Evolutionary conservation across 2,797 vertebrate genomes (phyloP).

Genomic region (Mergus octosetaceus): DNA sequence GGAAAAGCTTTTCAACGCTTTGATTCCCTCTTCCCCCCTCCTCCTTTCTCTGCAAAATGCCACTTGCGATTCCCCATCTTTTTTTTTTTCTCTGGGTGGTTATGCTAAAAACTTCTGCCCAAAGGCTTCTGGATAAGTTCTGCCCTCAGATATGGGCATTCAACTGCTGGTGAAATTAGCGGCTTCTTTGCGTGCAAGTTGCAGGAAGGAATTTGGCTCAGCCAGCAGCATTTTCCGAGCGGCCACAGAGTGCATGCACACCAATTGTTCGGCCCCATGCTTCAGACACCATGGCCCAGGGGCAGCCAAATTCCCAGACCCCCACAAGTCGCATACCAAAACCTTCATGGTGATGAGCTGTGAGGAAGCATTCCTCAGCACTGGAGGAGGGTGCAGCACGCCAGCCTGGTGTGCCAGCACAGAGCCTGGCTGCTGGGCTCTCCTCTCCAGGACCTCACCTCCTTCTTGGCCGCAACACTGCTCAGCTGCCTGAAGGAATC

Average conservation of each 20-base stretch:
- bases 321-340: not conserved
- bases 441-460: not conserved
- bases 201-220: conserved; percentile 22
- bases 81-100: not conserved
- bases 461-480: not conserved
- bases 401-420: not conserved
- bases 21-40: not conserved
- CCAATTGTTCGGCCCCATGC: not conserved
- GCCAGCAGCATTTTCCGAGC: not conserved
- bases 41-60: not conserved
- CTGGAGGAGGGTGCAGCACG: not conserved
- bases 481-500: not conserved
- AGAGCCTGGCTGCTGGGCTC: not conserved
- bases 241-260: not conserved
- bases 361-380: not conserved
- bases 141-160: not conserved
- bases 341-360: not conserved
- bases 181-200: not conserved
- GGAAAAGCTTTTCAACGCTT: not conserved
- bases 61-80: not conserved
- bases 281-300: not conserved
- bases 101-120: conserved; percentile 2
- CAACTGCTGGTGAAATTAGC: conserved; percentile 9
- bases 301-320: not conserved
- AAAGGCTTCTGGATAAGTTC: not conserved